Base-by-base conservation (phyloP, 2,888 invertebrate species). In the Operophtera brumata region DNA sequence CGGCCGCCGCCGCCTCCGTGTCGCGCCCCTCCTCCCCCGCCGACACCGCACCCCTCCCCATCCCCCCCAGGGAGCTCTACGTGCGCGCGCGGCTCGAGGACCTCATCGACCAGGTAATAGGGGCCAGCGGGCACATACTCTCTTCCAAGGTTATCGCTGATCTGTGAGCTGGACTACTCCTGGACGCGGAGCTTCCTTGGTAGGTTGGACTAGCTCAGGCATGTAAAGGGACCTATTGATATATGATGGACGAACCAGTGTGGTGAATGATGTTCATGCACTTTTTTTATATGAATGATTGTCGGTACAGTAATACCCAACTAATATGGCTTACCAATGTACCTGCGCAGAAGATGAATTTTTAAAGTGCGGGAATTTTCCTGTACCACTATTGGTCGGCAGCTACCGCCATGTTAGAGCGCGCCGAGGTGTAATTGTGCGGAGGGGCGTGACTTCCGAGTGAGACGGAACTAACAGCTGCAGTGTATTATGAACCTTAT, bases 1-100 rank as follows among this genome's bases (percentile, higher is more conserved):
- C 97, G 71, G 97, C 97, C 2, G 97, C 97, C 0, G 96, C 97
- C 0, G 96, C 97, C 1, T 96, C 96, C 0, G 95, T 97, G 20
- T 97, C 97, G 47, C 91, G 97, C 4, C 97, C 97, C 0, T 95
- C 96, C 34, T 97, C 97, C 49, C 97, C 97, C 0, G 93, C 96
- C 47, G 97, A 97, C 80, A 93, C 94, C 0, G 94, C 96, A 10
- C 94, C 96, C 42, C 94, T 96, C 58, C 96, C 96, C 11, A 93
- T 97, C 61, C 97, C 97, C 8, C 94, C 95, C 53, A 92, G 94
- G 54, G 98, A 98, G 82, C 91, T 97, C 7, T 93, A 94, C 80
- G 96, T 97, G 51, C 92, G 97, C 63, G 95, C 95, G 0, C 91
- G 96, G 47, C 91, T 98, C 0, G 97, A 98, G 83, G 97, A 98